phyloP scores from a whole-genome alignment of 1,140 invertebrate genomes.

The Aphis craccivora region DNA sequence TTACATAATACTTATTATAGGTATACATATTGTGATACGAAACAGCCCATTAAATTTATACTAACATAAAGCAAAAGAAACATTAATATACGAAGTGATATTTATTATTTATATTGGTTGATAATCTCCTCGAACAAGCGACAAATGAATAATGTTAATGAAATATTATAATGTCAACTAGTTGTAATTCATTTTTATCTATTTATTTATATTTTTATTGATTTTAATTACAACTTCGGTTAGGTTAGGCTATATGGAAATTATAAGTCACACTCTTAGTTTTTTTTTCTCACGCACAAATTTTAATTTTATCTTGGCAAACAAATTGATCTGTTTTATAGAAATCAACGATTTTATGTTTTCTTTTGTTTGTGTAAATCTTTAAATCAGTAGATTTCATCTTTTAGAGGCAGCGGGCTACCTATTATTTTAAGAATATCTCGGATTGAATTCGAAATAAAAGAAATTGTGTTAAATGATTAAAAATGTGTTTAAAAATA shows the following conservation, averaged over 20 bases:
- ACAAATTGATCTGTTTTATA: neutral
- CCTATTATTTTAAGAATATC: no score
- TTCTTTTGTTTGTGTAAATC: neutral
- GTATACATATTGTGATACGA: no score
- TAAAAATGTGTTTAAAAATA: no score
- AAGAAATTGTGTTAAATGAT: no score
- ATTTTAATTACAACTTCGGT: neutral
- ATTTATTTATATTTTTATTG: neutral
- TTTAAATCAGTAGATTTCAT: neutral
- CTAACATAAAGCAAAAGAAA: neutral
- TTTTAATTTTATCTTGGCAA: neutral
- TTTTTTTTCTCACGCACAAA: neutral
- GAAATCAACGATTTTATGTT: neutral
- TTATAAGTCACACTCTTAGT: neutral
- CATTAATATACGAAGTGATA: neutral
- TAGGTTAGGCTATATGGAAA: neutral
- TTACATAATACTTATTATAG: neutral
- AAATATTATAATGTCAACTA: neutral
- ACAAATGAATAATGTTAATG: neutral
- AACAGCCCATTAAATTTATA: neutral
- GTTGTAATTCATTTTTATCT: neutral
- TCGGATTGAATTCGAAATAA: no score
- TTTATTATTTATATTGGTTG: neutral
- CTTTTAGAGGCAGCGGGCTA: no score
- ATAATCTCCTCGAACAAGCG: neutral